Evolutionary conservation across 2,888 invertebrate genomes (phyloP), one percentile per base, ranked within the genome.

Genomic region (Acronicta psi): DNA sequence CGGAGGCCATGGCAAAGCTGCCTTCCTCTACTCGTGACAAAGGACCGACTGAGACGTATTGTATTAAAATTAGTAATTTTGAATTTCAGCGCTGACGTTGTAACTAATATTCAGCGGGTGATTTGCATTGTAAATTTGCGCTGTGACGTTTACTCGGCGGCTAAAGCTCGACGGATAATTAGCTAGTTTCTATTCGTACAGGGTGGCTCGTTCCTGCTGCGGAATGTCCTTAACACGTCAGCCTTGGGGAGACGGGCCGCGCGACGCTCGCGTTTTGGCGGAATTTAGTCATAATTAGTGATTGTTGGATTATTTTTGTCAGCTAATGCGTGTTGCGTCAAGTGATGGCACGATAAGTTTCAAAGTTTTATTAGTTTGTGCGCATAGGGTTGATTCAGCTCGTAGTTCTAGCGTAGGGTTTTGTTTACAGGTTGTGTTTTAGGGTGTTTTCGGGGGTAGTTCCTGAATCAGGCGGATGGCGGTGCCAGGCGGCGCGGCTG

Each of bases 91-190:
- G 85, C 85, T 88, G 91, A 90, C 92, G 91, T 86, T 91, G 84
- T 91, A 91, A 91, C 90, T 93, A 93, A 93, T 93, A 93, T 92
- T 92, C 90, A 91, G 88, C 89, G 81, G 83, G 83, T 89, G 85
- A 94, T 94, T 94, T 93, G 94, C 93, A 94, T 91, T 94, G 94
- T 93, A 94, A 93, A 93, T 94, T 92, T 76, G 88, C 87, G 87
- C 81, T 84, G 87, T 92, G 91, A 91, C 92, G 90, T 90, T 89
- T 83, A 86, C 85, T 81, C 84, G 84, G 84, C 84, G 80, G 86
- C 84, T 89, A 89, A 94, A 93, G 94, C 93, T 92, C 88, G 89
- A 64, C 83, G 88, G 87, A 90, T 94, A 94, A 94, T 93, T 93
- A 93, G 92, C 92, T 88, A 91, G 88, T 94, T 93, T 89, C 91